Conservation (phyloP, 2,888 invertebrate genomes). For the Herminia tarsipennalis region DNA sequence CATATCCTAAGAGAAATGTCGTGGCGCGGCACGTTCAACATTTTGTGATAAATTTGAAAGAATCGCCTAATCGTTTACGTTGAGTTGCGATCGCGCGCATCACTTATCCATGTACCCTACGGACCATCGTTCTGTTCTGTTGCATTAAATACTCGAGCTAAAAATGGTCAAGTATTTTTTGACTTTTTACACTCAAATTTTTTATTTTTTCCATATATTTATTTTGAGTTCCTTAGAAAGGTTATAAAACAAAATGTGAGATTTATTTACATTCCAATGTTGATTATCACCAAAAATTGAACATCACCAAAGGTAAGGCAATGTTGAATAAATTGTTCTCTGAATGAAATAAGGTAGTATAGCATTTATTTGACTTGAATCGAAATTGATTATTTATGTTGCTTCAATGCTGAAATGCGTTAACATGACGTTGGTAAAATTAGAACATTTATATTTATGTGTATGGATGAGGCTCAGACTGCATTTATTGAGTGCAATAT, state of each 20-base stretch:
- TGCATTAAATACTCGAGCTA: constrained; percentile 82
- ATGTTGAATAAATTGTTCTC: constrained; percentile 71
- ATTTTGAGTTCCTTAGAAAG: constrained; percentile 70
- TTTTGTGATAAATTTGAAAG: constrained; percentile 54
- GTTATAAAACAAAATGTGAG: constrained; percentile 70
- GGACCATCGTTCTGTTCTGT: constrained; percentile 78
- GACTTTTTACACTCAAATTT: constrained; percentile 87
- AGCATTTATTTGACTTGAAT: constrained; percentile 85
- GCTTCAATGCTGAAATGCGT: constrained; percentile 57
- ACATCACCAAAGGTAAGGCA: constrained; percentile 82
- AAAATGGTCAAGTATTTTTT: constrained; percentile 86
- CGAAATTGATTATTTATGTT: constrained; percentile 54
- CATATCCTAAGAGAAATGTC: constrained; percentile 77
- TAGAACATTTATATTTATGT: constrained; percentile 41
- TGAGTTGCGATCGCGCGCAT: constrained; percentile 56
- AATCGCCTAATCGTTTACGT: constrained; percentile 43
- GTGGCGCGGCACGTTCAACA: constrained; percentile 56
- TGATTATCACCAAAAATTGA: constrained; percentile 72
- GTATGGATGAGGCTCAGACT: constrained; percentile 46
- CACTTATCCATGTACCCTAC: constrained; percentile 53
- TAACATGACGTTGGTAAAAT: constrained; percentile 49
- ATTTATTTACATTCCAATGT: constrained; percentile 79
- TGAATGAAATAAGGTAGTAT: constrained; percentile 82
- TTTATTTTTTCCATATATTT: constrained; percentile 61
- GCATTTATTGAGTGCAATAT: constrained; percentile 57